Conservation (phyloP, 2,797 vertebrate species). For the Aratinga solstitialis region DNA sequence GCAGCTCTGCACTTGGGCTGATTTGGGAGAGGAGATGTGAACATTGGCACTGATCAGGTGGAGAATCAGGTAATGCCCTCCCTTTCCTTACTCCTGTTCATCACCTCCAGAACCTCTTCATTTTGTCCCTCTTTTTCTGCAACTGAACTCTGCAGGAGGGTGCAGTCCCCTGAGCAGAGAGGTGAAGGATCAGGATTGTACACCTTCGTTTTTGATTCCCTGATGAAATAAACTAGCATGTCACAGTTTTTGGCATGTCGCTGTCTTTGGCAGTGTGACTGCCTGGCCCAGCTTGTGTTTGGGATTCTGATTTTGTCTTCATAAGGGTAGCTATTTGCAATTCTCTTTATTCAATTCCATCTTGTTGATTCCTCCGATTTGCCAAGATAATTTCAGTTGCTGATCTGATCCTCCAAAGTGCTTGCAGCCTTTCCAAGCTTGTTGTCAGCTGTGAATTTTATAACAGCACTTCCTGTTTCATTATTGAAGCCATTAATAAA, state of each 20-base stretch:
- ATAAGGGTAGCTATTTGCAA: neutral
- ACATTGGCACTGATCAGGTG: fast-evolving
- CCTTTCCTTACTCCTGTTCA: neutral
- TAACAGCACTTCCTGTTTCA: neutral
- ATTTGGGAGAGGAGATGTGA: neutral
- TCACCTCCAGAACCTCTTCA: neutral
- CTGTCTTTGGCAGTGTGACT: neutral
- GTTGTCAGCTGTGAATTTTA: conserved; percentile 11
- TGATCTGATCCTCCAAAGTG: neutral
- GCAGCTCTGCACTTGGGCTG: neutral
- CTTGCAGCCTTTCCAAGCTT: conserved; percentile 9
- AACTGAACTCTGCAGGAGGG: neutral
- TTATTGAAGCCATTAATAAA: conserved; percentile 24
- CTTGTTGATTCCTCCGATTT: conserved; percentile 19
- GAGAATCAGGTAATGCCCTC: neutral
- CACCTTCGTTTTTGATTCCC: neutral
- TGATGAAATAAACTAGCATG: neutral
- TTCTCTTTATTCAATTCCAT: neutral
- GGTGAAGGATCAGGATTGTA: neutral
- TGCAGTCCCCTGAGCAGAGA: neutral
- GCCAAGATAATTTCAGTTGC: neutral
- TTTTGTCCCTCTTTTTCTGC: neutral
- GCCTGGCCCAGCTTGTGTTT: neutral
- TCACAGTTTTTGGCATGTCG: neutral
- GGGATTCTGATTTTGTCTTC: neutral